Conservation (phyloP, 1,140 invertebrate species). For the Venustaconcha ellipsiformis region DNA sequence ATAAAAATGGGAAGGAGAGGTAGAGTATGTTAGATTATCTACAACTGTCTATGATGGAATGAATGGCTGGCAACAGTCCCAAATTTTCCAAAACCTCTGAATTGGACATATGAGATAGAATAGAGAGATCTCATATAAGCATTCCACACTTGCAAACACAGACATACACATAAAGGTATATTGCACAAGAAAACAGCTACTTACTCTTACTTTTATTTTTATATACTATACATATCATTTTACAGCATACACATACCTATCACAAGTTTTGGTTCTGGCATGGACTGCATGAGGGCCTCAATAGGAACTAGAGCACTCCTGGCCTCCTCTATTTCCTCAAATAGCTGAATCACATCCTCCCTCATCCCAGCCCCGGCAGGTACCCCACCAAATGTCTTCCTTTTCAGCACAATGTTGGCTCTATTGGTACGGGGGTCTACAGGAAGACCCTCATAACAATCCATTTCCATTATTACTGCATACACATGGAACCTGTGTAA, state of each 20-base stretch:
- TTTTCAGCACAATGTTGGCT: slow-evolving; percentile 66
- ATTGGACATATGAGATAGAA: too few relatives aligned
- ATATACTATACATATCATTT: too few relatives aligned
- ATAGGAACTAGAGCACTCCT: slow-evolving; percentile 62
- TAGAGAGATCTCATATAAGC: too few relatives aligned
- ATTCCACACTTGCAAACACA: too few relatives aligned
- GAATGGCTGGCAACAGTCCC: too few relatives aligned
- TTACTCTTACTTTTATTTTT: too few relatives aligned
- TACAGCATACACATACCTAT: slow-evolving; percentile 33
- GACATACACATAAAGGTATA: too few relatives aligned
- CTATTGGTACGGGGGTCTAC: slow-evolving; percentile 52
- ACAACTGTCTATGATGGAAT: too few relatives aligned
- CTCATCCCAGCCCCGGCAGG: slow-evolving; percentile 65
- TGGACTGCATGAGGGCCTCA: slow-evolving; percentile 53
- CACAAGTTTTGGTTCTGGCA: slow-evolving; percentile 54
- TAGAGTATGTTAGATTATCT: too few relatives aligned
- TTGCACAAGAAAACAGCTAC: too few relatives aligned
- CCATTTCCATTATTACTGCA: slow-evolving; percentile 67
- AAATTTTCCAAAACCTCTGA: too few relatives aligned
- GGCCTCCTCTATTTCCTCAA: slow-evolving; percentile 68
- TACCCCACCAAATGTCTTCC: slow-evolving; percentile 65
- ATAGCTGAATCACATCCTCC: slow-evolving; percentile 66
- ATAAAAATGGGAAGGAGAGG: too few relatives aligned
- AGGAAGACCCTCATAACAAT: slow-evolving; percentile 58
- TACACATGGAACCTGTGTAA: slow-evolving; percentile 67